Percentiles rank a stretch among this genome's conserved stretches.
Evolutionary conservation across 35 echinoderm and acorn worm species (phyloP).

Genomic region (Stichopus chloronotus): DNA sequence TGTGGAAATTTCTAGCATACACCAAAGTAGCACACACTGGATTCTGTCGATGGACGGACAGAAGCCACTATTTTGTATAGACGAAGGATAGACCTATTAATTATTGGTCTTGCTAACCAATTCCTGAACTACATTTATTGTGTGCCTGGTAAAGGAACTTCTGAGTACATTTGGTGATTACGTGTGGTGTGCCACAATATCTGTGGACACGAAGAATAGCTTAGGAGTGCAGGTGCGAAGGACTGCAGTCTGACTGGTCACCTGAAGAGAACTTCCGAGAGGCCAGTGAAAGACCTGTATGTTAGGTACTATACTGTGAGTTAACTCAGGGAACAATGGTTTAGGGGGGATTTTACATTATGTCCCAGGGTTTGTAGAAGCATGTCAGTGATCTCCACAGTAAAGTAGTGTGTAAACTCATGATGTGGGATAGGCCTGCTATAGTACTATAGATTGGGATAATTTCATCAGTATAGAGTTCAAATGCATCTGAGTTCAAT

Average conservation of each 20-base stretch:
- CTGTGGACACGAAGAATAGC: no score
- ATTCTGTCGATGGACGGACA: background rate
- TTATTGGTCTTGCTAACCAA: constrained; percentile 8
- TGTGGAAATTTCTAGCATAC: background rate
- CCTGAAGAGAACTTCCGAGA: background rate
- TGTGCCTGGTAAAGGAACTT: background rate
- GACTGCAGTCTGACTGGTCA: background rate
- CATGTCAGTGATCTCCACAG: no score
- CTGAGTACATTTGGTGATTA: background rate
- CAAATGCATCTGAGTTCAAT: no score
- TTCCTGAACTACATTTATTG: background rate
- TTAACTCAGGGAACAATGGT: no score
- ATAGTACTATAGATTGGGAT: no score
- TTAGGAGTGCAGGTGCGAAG: background rate
- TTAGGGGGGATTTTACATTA: no score
- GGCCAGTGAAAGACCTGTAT: background rate
- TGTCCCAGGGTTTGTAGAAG: no score
- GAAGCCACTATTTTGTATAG: background rate
- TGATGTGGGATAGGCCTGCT: no score
- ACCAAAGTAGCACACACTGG: background rate
- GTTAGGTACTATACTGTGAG: background rate
- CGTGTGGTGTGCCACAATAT: background rate
- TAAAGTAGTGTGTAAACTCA: no score
- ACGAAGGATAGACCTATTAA: background rate
- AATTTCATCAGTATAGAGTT: no score